Percentiles rank a stretch among this genome's conserved stretches.
phyloP scores from a whole-genome alignment of 92 coral and sea anemone species.

The Palythoa heliodiscus region DNA sequence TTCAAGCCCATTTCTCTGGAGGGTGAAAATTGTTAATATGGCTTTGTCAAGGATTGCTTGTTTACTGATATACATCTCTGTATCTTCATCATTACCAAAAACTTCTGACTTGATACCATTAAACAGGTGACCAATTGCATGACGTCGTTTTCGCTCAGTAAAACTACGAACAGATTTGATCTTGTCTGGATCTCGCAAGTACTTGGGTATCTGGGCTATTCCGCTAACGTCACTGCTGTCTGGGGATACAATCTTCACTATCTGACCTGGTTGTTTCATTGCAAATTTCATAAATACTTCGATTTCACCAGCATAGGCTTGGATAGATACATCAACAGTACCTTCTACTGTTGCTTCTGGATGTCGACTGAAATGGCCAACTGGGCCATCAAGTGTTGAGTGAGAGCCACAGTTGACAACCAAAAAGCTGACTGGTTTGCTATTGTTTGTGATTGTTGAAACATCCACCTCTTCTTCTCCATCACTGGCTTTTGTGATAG shows the following conservation, averaged over 20 bases:
- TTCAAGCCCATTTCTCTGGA: slow-evolving; percentile 38
- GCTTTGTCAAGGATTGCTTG: slow-evolving; percentile 81
- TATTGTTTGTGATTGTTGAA: not conserved
- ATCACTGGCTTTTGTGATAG: slow-evolving; percentile 36
- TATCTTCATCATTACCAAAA: slow-evolving; percentile 55
- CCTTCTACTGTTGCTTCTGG: slow-evolving; percentile 70
- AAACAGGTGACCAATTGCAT: slow-evolving; percentile 76
- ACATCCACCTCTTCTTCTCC: slow-evolving; percentile 43
- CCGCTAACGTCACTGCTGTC: slow-evolving; percentile 51
- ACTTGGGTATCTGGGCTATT: slow-evolving; percentile 44
- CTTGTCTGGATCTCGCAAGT: slow-evolving; percentile 54
- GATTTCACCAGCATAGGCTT: slow-evolving; percentile 74
- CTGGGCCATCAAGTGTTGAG: slow-evolving; percentile 41
- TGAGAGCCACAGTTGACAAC: slow-evolving; percentile 57
- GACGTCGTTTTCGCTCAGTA: slow-evolving; percentile 85
- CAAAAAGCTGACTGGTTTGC: slow-evolving; percentile 19
- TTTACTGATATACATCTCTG: slow-evolving; percentile 73
- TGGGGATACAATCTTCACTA: slow-evolving; percentile 40
- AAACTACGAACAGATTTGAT: slow-evolving; percentile 81
- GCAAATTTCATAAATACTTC: slow-evolving; percentile 78
- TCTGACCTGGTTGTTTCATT: slow-evolving; percentile 49
- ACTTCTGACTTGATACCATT: slow-evolving; percentile 66
- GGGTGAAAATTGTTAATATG: slow-evolving; percentile 46
- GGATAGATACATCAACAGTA: slow-evolving; percentile 77
- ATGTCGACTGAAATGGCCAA: slow-evolving; percentile 72